A percentile compares a stretch with the other conserved stretches of the same genome.
phyloP scores from a whole-genome alignment of 2,888 invertebrate species.

The Oscheius onirici region DNA sequence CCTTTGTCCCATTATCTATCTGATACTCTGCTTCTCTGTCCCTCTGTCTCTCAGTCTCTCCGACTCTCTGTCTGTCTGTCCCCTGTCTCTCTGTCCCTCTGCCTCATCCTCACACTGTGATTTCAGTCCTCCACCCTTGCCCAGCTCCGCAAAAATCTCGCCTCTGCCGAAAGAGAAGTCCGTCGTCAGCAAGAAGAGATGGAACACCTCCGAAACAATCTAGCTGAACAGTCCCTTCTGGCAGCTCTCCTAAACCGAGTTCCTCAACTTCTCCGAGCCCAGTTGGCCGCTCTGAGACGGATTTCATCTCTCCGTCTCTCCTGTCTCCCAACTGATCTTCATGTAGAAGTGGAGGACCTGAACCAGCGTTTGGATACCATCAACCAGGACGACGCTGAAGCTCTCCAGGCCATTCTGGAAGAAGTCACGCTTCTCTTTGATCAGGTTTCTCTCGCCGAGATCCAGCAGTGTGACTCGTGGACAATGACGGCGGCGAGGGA shows the following conservation, averaged over 20 bases:
- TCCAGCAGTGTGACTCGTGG: slow-evolving; percentile 47
- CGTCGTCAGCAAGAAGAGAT: slow-evolving; percentile 61
- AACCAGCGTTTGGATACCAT: neutral
- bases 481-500: slow-evolving; percentile 47
- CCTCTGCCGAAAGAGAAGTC: slow-evolving; percentile 64
- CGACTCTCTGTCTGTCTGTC: too few relatives aligned
- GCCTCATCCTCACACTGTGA: neutral
- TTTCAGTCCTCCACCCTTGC: slow-evolving; percentile 46
- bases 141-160: slow-evolving; percentile 56
- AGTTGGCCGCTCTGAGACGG: slow-evolving; percentile 56
- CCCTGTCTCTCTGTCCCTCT: too few relatives aligned
- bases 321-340: slow-evolving; percentile 9
- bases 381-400: slow-evolving; percentile 36
- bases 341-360: slow-evolving; percentile 25
- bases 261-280: slow-evolving; percentile 58
- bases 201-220: slow-evolving; percentile 37
- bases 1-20: too few relatives aligned
- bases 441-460: slow-evolving; percentile 23
- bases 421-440: slow-evolving; percentile 40
- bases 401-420: slow-evolving; percentile 22
- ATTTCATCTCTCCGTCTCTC: slow-evolving; percentile 28
- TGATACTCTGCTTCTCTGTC: too few relatives aligned
- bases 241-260: slow-evolving; percentile 50
- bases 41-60: too few relatives aligned
- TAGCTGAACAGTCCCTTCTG: slow-evolving; percentile 30